A percentile compares a stretch with the other conserved stretches of the same genome.
These are phyloP conservation scores for Abramis brama DNA, from an alignment of 2,113 vertebrate genomes.

Conservation along the genomic window DNA sequence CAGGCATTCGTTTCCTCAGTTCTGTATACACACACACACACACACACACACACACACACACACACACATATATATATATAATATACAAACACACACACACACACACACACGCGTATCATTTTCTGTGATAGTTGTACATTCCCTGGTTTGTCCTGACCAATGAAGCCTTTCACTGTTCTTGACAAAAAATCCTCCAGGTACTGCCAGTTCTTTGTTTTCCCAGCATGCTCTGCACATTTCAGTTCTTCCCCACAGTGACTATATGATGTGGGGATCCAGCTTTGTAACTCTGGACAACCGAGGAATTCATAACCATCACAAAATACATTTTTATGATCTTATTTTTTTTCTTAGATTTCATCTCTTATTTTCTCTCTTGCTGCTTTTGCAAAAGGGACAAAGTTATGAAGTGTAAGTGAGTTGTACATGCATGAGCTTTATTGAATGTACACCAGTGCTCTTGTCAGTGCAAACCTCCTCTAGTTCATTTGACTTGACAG, in stretches of 20 bases:
- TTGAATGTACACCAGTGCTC: neutral
- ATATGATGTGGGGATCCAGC: neutral
- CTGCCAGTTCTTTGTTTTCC: neutral
- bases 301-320: neutral
- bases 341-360: neutral
- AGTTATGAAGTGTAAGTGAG: neutral
- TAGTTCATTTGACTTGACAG: slow-evolving; percentile 9
- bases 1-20: too few species aligned
- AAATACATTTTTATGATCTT: neutral
- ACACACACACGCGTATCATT: too few species aligned
- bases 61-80: too few species aligned
- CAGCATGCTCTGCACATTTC: neutral
- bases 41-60: too few species aligned
- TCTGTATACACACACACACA: too few species aligned
- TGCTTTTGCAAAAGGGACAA: neutral
- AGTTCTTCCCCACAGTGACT: neutral
- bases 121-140: neutral
- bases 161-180: neutral
- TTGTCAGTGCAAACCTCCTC: neutral
- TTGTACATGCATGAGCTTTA: neutral
- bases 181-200: neutral
- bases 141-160: neutral
- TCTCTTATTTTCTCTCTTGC: neutral
- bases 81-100: too few species aligned
- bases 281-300: neutral